Evolutionary conservation across 2,888 invertebrate species (phyloP), one percentile per base, ranked within the genome.

Genomic region (Dione vanillae): DNA sequence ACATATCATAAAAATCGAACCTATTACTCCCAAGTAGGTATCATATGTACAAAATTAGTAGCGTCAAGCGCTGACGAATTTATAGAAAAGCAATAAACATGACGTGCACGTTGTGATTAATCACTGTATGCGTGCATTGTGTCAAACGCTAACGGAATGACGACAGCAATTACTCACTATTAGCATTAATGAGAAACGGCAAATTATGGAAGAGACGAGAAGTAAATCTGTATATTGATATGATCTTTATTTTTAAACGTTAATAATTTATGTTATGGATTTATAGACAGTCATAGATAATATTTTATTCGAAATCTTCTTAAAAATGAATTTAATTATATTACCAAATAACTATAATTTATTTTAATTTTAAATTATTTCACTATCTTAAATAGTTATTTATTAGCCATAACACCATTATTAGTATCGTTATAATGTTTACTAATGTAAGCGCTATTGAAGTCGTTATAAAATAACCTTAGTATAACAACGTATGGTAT

Each of bases 91-190:
- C 49, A 16, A 43, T 54, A 43, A 14, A 35, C 19, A 35, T 59
- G 58, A 47, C 20, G 59, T 41, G 54, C 54, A 14, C n/a, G 27
- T 14, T 43, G 43, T 61, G 43, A 61, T 59, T 43, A 61, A 56
- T 56, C 59, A 43, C n/a, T 27, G 27, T 45, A 61, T 27, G 43
- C 61, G 43, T 45, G 43, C 59, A 61, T 43, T 61, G 59, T 61
- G 27, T 61, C 43, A 27, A 14, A 27, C 43, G 11, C 27, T 43
- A 43, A 61, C 27, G 59, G n/a, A 20, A 61, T 61, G 43, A n/a
- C 41, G 59, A 27, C 43, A 61, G 59, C 43, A 61, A 61, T 61
- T 61, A 61, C 14, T 61, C n/a, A 61, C 5, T 61, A 27, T 61
- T 61, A 27, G 43, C 37, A 11, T 11, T 16, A 56, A 16, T 20